Evolutionary conservation across 2,113 vertebrate species (phyloP).

Genomic region (Eptesicus fuscus): DNA sequence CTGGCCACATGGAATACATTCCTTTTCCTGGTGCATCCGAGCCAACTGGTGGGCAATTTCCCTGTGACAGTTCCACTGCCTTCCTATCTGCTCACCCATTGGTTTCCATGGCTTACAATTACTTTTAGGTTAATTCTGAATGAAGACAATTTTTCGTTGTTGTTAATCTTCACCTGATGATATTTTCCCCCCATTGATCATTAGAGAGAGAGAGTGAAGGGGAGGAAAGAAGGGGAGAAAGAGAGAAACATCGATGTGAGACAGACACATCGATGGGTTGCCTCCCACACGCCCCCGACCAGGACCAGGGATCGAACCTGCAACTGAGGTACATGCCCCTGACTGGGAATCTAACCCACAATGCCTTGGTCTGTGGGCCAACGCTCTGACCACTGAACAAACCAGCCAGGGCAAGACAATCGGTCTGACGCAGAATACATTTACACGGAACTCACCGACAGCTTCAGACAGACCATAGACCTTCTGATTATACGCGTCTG

Average conservation of each 20-base stretch:
- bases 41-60: neutral
- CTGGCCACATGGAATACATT: neutral
- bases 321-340: too few relatives aligned
- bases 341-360: too few relatives aligned
- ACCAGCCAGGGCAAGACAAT: neutral
- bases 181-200: too few relatives aligned
- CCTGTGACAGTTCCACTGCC: neutral
- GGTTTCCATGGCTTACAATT: neutral
- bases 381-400: too few relatives aligned
- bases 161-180: too few relatives aligned
- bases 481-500: constrained; percentile 96
- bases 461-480: constrained; percentile 97
- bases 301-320: too few relatives aligned
- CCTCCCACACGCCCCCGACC: too few relatives aligned
- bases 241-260: too few relatives aligned
- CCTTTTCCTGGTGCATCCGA: neutral
- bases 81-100: neutral
- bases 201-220: too few relatives aligned
- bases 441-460: constrained; percentile 86
- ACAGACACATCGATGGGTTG: too few relatives aligned
- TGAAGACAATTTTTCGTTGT: neutral
- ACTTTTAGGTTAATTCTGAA: constrained; percentile 6
- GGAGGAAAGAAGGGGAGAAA: too few relatives aligned
- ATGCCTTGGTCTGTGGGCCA: too few relatives aligned
- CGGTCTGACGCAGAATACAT: neutral